These are phyloP conservation scores for Prenolepis imparis DNA, from an alignment of 2,888 invertebrate genomes.

Conservation along the genomic window DNA sequence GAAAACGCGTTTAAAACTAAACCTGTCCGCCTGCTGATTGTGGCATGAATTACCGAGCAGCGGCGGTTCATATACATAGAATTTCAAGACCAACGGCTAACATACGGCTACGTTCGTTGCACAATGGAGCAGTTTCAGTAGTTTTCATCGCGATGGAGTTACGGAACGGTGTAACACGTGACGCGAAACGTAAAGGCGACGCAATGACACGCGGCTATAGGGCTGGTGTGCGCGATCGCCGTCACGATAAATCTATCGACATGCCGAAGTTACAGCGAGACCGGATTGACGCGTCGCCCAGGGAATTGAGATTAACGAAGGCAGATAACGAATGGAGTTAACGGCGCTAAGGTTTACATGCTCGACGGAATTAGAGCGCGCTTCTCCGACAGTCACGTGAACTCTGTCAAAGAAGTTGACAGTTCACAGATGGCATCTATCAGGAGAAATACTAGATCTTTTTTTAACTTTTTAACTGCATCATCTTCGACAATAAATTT, in stretches of 20 bases:
- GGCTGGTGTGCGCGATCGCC: constrained; percentile 51
- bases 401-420: neutral
- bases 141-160: constrained; percentile 42
- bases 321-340: constrained; percentile 70
- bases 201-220: constrained; percentile 33
- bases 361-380: constrained; percentile 8
- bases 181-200: constrained; percentile 43
- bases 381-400: neutral
- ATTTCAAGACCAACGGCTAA: constrained; percentile 18
- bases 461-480: too few species aligned
- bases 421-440: neutral
- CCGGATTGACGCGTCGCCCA: constrained; percentile 64
- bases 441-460: neutral
- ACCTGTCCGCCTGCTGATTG: neutral
- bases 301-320: constrained; percentile 73
- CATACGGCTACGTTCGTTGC: neutral
- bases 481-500: neutral
- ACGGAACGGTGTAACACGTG: constrained; percentile 27
- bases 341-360: constrained; percentile 40
- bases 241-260: constrained; percentile 71
- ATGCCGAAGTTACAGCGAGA: constrained; percentile 61
- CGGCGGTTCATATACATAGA: neutral
- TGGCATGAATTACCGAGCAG: constrained; percentile 2
- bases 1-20: constrained; percentile 15
- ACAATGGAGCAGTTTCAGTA: constrained; percentile 38